Conservation (phyloP, 2,113 vertebrate genomes). For the Isichthys henryi region DNA sequence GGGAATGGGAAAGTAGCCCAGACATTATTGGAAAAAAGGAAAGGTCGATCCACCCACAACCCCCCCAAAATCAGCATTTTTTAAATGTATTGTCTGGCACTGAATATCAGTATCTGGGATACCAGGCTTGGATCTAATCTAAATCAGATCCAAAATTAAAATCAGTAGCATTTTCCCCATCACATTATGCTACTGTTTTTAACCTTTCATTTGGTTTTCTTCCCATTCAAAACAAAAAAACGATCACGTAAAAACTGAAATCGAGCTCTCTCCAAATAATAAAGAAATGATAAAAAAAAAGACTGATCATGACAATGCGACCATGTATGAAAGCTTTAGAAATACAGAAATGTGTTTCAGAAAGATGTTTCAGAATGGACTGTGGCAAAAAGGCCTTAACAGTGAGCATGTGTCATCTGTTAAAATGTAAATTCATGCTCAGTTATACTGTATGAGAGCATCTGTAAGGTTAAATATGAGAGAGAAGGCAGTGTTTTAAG, state of each 20-base stretch:
- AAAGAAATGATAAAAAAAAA: not conserved
- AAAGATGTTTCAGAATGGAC: not conserved
- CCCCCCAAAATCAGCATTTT: not conserved
- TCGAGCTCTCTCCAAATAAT: not conserved
- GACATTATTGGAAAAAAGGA: not conserved
- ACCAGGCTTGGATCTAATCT: not conserved
- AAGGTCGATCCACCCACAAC: not conserved
- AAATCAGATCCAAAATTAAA: not conserved
- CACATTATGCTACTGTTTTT: not conserved
- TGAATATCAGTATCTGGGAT: not conserved
- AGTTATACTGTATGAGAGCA: too few species aligned
- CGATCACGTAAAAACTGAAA: not conserved
- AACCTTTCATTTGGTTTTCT: not conserved
- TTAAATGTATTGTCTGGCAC: not conserved
- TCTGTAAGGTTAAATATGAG: too few species aligned
- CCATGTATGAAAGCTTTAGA: not conserved
- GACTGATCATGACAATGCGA: not conserved
- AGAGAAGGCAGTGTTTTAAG: conserved; percentile 21
- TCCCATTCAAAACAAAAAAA: not conserved
- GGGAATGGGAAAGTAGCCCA: not conserved
- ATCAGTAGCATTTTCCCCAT: not conserved
- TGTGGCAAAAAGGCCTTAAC: not conserved
- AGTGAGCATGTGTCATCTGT: not conserved
- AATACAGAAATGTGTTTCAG: not conserved
- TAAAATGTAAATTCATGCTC: not conserved